Evolutionary conservation across 2,888 invertebrate genomes (phyloP).

Genomic region (Drosophila meridionalis): DNA sequence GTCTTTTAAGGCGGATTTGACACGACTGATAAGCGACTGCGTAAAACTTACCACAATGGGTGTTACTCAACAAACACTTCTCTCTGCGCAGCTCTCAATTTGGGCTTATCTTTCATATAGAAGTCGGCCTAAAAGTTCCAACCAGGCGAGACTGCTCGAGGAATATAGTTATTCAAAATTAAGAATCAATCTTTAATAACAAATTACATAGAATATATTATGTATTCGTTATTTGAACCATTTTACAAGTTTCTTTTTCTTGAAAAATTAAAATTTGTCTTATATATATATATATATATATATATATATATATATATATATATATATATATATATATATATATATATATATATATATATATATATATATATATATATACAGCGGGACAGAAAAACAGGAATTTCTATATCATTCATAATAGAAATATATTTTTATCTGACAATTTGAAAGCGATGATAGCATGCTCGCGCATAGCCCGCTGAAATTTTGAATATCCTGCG

Average conservation of each 20-base stretch:
- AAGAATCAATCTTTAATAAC: no score
- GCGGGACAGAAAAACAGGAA: no score
- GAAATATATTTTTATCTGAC: slow-evolving; percentile 41
- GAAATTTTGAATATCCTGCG: slow-evolving; percentile 60
- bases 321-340: no score
- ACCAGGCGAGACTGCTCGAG: not conserved
- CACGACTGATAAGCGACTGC: slow-evolving; percentile 25
- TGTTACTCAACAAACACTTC: not conserved
- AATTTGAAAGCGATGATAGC: slow-evolving; percentile 33
- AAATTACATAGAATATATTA: no score
- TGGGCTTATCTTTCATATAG: slow-evolving; percentile 2
- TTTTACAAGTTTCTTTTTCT: no score
- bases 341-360: no score
- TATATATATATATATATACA: no score
- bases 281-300: no score
- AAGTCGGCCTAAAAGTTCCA: not conserved
- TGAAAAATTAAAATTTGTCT: no score
- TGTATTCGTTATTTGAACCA: no score
- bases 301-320: no score
- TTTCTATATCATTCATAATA: slow-evolving; percentile 41
- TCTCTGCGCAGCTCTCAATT: slow-evolving; percentile 2
- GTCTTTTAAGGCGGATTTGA: not conserved
- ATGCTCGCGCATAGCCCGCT: slow-evolving; percentile 35
- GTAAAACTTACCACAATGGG: not conserved
- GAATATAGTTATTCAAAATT: slow-evolving; percentile 31